A percentile compares a stretch with the other conserved stretches of the same genome.
Conservation (phyloP, 92 coral and sea anemone genomes). For the Muricea muricata region DNA sequence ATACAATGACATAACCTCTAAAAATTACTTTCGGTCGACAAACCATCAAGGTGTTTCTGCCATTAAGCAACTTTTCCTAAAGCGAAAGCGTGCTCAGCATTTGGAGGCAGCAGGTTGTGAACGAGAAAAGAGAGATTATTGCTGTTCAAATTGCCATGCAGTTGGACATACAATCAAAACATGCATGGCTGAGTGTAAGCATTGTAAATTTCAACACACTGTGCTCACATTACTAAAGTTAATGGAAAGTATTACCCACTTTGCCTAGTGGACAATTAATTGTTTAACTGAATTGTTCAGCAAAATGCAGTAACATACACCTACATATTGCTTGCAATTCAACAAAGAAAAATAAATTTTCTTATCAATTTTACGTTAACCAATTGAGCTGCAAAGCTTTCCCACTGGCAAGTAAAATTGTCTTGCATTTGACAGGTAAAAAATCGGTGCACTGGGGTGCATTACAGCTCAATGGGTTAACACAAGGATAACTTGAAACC, state of each 20-base stretch:
- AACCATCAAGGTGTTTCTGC: conserved; percentile 68
- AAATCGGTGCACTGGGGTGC: too few relatives aligned
- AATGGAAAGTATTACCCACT: neutral
- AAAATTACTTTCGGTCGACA: conserved; percentile 58
- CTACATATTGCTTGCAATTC: too few relatives aligned
- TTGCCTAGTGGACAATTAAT: neutral
- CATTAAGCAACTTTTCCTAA: conserved; percentile 54
- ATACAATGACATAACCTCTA: conserved; percentile 62
- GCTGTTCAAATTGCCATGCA: conserved; percentile 45
- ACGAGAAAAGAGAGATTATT: conserved; percentile 40
- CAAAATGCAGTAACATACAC: too few relatives aligned
- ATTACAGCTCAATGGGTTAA: too few relatives aligned
- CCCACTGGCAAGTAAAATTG: too few relatives aligned
- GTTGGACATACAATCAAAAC: conserved; percentile 64
- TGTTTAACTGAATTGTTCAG: too few relatives aligned
- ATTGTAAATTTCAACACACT: conserved; percentile 29
- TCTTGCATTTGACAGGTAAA: too few relatives aligned
- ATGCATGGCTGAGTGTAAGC: conserved; percentile 52
- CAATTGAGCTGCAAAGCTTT: too few relatives aligned
- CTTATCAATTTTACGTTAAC: too few relatives aligned
- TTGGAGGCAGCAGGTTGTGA: conserved; percentile 65
- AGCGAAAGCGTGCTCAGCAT: conserved; percentile 48
- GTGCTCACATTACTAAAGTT: conserved; percentile 18
- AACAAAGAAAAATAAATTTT: too few relatives aligned
- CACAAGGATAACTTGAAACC: too few relatives aligned